Base-by-base conservation (phyloP, 2,888 invertebrate genomes). In the Andrena hattorfiana region DNA sequence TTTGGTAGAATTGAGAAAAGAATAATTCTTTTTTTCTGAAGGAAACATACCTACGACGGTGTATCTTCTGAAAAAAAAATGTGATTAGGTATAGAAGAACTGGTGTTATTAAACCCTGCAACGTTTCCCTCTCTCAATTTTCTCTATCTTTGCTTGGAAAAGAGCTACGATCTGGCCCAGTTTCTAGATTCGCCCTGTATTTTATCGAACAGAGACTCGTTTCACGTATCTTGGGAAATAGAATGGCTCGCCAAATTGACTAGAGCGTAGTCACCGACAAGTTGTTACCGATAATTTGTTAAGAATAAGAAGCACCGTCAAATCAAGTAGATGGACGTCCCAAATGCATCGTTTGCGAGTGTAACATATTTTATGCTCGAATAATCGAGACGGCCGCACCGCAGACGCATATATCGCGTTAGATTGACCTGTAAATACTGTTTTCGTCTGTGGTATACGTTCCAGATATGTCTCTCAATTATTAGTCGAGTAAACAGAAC, bases 151-250 rank as follows among this genome's bases (percentile, higher is more conserved):
- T n/a, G 2, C 8, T 20, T 51, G 8, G 51, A 51, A 51, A 51
- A 20, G 7, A 51, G 51, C n/a, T 51, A 51, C 20, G 20, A 51
- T 20, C 3, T 20, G 51, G 0, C 51, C 51, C 51, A 51, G 51
- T 54, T 54, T 54, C 7, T 54, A 54, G 54, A 54, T 20, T 54
- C 42, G 16, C 16, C 42, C 16, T 5, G 42, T 42, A 16, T 16
- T 42, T 54, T 54, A 54, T 26, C 28, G 59, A 28, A n/a, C 54
- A 30, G 42, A 42, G 28, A 26, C 42, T 56, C 16, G 30, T 23
- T 42, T 42, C 42, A 42, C 42, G 42, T 42, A 42, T 42, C 4
- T 42, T 35, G 66, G 4, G 35, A 66, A 66, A 64, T 56, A 73
- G 30, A 28, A 20, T 35, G 28, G 10, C 35, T 35, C 13, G 64